These are phyloP conservation scores for Lithosia quadra DNA, from an alignment of 2,888 invertebrate species.

Conservation along the genomic window DNA sequence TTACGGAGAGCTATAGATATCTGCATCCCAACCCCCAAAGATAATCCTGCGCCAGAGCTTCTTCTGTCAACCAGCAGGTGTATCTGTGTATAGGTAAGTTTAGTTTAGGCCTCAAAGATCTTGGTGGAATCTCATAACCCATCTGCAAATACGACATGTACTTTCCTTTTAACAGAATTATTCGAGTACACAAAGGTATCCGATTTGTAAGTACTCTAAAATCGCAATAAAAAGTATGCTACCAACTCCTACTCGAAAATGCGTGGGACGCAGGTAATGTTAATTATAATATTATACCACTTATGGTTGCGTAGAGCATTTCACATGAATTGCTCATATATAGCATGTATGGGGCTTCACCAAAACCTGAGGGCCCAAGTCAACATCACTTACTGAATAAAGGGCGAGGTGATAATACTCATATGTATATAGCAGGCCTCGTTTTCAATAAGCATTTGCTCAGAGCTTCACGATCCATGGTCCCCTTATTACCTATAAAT, in stretches of 20 bases:
- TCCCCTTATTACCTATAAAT: not conserved
- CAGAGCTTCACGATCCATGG: not conserved
- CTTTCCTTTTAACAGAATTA: not conserved
- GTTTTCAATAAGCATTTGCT: not conserved
- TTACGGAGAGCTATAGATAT: no score
- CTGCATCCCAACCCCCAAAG: not conserved
- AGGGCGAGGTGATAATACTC: no score
- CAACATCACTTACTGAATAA: not conserved
- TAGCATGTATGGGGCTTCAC: not conserved
- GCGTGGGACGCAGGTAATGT: not conserved
- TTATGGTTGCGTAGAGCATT: not conserved
- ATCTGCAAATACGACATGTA: not conserved
- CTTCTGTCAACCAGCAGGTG: not conserved
- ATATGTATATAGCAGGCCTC: not conserved
- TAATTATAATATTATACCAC: not conserved
- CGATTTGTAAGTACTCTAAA: not conserved
- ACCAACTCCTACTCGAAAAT: not conserved
- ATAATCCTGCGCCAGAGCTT: not conserved
- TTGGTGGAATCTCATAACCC: not conserved
- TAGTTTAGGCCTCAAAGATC: not conserved
- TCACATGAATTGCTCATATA: not conserved
- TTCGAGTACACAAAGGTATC: not conserved
- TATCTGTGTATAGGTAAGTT: not conserved
- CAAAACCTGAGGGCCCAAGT: not conserved
- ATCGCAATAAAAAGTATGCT: not conserved